A percentile compares a stretch with the other conserved stretches of the same genome.
phyloP scores from a whole-genome alignment of 2,888 invertebrate species.

The Spilarctia lutea region DNA sequence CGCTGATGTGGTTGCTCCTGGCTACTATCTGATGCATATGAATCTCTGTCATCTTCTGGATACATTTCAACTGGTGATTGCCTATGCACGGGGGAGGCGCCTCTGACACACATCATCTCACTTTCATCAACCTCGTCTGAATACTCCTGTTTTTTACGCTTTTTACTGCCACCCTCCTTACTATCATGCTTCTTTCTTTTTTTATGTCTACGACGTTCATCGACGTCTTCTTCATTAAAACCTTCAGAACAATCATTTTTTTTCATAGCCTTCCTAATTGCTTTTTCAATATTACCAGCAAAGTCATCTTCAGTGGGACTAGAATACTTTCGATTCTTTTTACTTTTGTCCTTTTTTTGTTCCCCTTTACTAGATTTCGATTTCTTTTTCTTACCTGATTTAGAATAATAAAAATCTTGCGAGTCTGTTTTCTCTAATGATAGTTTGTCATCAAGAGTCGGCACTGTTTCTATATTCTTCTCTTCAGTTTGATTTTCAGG shows the following conservation, averaged over 20 bases:
- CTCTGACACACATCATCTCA: constrained; percentile 93
- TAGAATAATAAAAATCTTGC: constrained; percentile 71
- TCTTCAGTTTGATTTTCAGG: constrained; percentile 61
- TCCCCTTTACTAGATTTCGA: constrained; percentile 80
- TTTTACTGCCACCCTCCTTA: constrained; percentile 86
- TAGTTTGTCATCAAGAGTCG: constrained; percentile 52
- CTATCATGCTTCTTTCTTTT: constrained; percentile 87
- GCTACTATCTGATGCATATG: constrained; percentile 85
- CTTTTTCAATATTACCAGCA: constrained; percentile 92
- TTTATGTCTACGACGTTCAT: constrained; percentile 83
- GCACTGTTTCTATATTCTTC: constrained; percentile 56
- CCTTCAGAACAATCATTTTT: constrained; percentile 86
- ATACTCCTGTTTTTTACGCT: constrained; percentile 85
- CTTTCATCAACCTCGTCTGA: constrained; percentile 90
- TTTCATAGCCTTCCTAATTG: constrained; percentile 91
- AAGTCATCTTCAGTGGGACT: constrained; percentile 89
- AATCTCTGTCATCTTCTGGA: constrained; percentile 84
- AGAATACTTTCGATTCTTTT: constrained; percentile 80
- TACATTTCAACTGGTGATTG: constrained; percentile 68
- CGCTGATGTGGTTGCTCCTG: constrained; percentile 83
- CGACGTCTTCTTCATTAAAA: constrained; percentile 78
- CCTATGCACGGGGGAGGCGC: constrained; percentile 89
- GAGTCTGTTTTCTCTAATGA: constrained; percentile 65
- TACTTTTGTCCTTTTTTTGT: constrained; percentile 83
- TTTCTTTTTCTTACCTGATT: constrained; percentile 85